phyloP scores from a whole-genome alignment of 1,140 invertebrate species.

The Dreissena polymorpha region DNA sequence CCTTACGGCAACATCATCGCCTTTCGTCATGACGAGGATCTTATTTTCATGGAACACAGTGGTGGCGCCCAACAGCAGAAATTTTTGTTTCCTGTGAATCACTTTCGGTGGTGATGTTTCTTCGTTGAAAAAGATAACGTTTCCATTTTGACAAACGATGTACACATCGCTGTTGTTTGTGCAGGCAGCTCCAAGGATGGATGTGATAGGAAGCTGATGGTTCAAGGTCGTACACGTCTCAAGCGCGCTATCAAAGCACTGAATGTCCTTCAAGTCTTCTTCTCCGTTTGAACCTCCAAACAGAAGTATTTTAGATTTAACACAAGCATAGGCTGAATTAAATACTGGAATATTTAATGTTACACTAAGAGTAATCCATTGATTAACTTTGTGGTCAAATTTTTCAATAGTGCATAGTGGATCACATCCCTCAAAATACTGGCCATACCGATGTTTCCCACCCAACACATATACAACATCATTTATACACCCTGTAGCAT shows the following conservation, averaged over 20 bases:
- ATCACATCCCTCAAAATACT: background rate
- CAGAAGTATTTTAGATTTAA: conserved; percentile 36
- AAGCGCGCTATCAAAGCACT: conserved; percentile 43
- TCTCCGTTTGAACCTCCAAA: conserved; percentile 42
- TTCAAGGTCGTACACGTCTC: conserved; percentile 38
- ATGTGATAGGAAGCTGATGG: conserved; percentile 31
- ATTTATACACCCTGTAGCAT: conserved; percentile 31
- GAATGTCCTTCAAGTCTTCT: conserved; percentile 48
- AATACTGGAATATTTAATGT: conserved; percentile 40
- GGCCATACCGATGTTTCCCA: conserved; percentile 1
- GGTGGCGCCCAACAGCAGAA: too few relatives aligned
- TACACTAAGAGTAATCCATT: conserved; percentile 9
- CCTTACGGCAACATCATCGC: conserved; percentile 22
- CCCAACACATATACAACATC: conserved; percentile 43
- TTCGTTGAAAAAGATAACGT: conserved; percentile 48
- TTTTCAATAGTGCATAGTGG: conserved; percentile 35
- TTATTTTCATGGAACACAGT: conserved; percentile 33
- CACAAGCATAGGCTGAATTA: conserved; percentile 37
- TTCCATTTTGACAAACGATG: conserved; percentile 45
- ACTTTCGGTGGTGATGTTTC: background rate
- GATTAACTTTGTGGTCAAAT: conserved; percentile 8
- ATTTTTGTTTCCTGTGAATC: conserved; percentile 19
- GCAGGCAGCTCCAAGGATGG: conserved; percentile 37
- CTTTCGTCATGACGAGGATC: conserved; percentile 37
- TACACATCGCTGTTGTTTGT: conserved; percentile 29